Base-by-base conservation (phyloP, 1,140 invertebrate genomes). In the Eriosoma lanigerum region DNA sequence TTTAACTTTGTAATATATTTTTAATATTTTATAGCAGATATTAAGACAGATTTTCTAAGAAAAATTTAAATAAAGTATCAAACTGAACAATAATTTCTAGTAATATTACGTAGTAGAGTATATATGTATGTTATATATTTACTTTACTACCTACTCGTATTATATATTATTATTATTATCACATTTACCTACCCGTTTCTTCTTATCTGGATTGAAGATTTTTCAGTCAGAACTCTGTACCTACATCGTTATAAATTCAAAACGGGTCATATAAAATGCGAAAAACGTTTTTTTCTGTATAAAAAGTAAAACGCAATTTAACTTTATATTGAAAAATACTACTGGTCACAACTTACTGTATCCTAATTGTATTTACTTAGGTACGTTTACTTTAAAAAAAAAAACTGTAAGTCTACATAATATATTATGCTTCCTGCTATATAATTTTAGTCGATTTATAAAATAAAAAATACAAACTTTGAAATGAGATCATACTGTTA, bases 281-380 rank as follows among this genome's bases (percentile, higher is more conserved):
- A n/a, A 32, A 48, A 68, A 21, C 24, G 13, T 24, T 48, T 68
- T 68, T 38, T 48, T 48, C 15, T 21, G 12, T 0, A 62, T 32
- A 10, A 62, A 62, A 68, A 48, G 21, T 5, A 68, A 48, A 68
- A 68, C 21, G 66, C 26, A 68, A 68, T 68, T 68, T 24, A 48
- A 68, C 13, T 48, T 38, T 26, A 21, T 17, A 68, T 68, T 48
- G 66, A 26, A 68, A 24, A 68, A 46, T 68, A 38, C 38, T 68
- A 68, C 38, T 44, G 15, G 12, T 26, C 44, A 68, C 21, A 68
- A 68, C 15, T 48, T 13, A 17, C 38, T 6, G 0, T 48, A 48
- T 68, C 66, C 44, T 68, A 68, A 68, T 68, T 68, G 24, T 26
- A 48, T 26, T 21, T 68, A 48, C 44, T 38, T 64, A 44, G 6